Percentiles rank a stretch among this genome's conserved stretches.
phyloP scores from a whole-genome alignment of 2,113 vertebrate genomes.

The Oreotrochilus melanogaster region DNA sequence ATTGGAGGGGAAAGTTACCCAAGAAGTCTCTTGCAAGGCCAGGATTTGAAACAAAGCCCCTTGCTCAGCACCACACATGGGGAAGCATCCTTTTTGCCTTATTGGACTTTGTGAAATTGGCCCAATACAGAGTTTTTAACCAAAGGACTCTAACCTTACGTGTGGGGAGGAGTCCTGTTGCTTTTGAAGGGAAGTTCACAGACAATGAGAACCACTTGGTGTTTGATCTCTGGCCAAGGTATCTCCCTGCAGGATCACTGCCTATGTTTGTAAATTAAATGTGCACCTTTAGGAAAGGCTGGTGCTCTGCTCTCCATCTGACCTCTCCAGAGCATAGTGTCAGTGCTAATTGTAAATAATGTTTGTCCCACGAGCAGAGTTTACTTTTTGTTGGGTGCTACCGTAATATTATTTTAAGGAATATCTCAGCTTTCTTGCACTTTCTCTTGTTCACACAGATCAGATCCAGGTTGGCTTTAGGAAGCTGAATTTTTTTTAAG shows the following conservation, averaged over 20 bases:
- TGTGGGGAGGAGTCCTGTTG: neutral
- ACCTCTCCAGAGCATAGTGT: conserved; percentile 1
- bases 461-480: conserved; percentile 42
- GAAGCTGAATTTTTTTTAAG: conserved; percentile 52
- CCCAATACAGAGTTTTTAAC: neutral
- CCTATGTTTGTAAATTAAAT: conserved; percentile 36
- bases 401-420: conserved; percentile 60
- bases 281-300: neutral
- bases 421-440: neutral
- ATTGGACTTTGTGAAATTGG: neutral
- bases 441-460: conserved; percentile 56
- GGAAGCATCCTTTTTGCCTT: neutral
- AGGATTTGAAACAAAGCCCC: neutral
- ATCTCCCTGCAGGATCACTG: neutral
- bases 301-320: conserved; percentile 29
- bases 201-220: conserved; percentile 14
- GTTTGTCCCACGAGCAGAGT: neutral
- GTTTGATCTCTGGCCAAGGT: conserved; percentile 20
- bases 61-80: neutral
- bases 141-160: neutral
- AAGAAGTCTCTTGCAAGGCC: neutral
- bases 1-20: neutral
- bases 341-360: conserved; percentile 21
- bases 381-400: conserved; percentile 15
- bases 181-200: conserved; percentile 37